These are phyloP conservation scores for Euclidia mi DNA, from an alignment of 2,888 invertebrate species.

Conservation along the genomic window DNA sequence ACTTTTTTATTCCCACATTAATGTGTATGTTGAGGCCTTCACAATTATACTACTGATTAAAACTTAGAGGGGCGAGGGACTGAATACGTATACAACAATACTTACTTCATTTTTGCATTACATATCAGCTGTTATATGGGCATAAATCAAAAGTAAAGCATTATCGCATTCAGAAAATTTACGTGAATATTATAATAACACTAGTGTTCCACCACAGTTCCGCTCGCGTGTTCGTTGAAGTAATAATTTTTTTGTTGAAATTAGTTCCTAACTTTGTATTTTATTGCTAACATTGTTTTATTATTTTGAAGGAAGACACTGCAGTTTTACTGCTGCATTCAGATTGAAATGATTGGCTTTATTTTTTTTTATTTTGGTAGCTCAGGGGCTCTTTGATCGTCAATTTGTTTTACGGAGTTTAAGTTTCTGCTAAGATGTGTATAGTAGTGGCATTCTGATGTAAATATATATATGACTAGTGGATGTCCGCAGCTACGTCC, in stretches of 20 bases:
- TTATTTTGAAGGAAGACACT: not conserved
- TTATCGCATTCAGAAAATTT: constrained; percentile 39
- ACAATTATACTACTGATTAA: too few relatives aligned
- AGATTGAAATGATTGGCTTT: not conserved
- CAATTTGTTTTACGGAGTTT: too few relatives aligned
- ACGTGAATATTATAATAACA: constrained; percentile 43
- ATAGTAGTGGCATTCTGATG: too few relatives aligned
- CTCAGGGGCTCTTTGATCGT: too few relatives aligned
- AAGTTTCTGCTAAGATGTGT: too few relatives aligned
- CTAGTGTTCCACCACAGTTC: constrained; percentile 51
- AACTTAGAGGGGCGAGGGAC: too few relatives aligned
- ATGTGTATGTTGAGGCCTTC: too few relatives aligned
- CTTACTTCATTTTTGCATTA: constrained; percentile 39
- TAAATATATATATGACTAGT: too few relatives aligned
- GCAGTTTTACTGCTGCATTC: not conserved
- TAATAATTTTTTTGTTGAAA: constrained; percentile 35
- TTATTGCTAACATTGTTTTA: constrained; percentile 19
- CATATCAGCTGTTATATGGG: constrained; percentile 21
- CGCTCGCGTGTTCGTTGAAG: constrained; percentile 47
- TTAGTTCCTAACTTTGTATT: constrained; percentile 37
- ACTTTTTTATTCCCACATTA: too few relatives aligned
- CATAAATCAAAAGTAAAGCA: constrained; percentile 45
- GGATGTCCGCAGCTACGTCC: too few relatives aligned
- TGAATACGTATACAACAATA: too few relatives aligned
- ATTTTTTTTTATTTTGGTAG: too few relatives aligned